Base-by-base conservation (phyloP, 2,888 invertebrate genomes). In the Monochamus alternatus region DNA sequence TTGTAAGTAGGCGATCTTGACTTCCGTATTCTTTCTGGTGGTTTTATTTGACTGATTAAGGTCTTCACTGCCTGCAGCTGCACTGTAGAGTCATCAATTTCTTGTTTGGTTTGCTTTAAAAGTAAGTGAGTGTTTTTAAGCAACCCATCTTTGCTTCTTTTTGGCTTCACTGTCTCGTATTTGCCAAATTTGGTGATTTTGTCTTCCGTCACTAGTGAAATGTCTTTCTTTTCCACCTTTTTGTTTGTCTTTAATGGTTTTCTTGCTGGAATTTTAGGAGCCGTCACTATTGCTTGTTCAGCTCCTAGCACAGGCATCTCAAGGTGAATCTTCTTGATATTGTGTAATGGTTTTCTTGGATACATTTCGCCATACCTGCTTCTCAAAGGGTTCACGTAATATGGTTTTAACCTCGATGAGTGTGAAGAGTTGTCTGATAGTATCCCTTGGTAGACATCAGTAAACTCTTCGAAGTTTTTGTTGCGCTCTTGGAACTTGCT, bases 401-500 rank as follows among this genome's bases (percentile, higher is more conserved):
- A 63, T n/a, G n/a, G 52, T 14, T 9, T 22, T 43, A 30, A 44
- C 14, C 9, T 22, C 65, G 43, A 43, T 3, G 32, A 63, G 4
- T 51, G 63, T 63, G 31, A 14, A 9, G 51, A n/a, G 32, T 60
- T 71, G 10, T 65, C 47, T 14, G 38, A 38, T 38, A 77, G 59
- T 2, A 78, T 58, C 8, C 38, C 62, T 7, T 69, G 66, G 44
- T 80, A 78, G 0, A 80, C 75, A 58, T 75, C 62, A 10, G 63
- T 64, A 58, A 80, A 80, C 52, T 80, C 80, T 52, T 71, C 64
- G 52, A 72, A 78, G 66, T 78, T 76, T 51, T 74, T 73, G 38
- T 74, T 74, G 5, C 30, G 31, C 32, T 44, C 63, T 2, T n/a
- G 55, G 30, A 14, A 8, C 1, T 43, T 43, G 22, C 52, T 22